phyloP scores from a whole-genome alignment of 2,113 vertebrate genomes.

The Euleptes europaea region DNA sequence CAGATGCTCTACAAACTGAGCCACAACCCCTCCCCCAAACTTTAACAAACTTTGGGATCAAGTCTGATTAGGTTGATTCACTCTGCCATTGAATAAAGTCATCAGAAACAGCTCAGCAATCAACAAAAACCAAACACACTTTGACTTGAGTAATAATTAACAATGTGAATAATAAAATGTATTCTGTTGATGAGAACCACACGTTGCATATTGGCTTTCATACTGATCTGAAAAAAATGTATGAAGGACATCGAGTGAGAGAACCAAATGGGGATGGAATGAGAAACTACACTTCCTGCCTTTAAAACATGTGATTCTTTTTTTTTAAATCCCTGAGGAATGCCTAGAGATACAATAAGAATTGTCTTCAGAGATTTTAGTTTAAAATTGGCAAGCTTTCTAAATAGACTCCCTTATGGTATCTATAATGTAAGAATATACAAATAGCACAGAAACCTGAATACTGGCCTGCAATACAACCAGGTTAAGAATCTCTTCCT shows the following conservation, averaged over 20 bases:
- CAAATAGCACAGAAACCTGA: neutral
- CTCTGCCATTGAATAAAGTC: neutral
- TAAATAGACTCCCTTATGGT: neutral
- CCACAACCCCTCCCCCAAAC: too few species aligned
- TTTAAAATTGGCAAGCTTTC: neutral
- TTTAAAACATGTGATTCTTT: neutral
- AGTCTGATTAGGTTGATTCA: neutral
- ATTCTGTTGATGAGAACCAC: neutral
- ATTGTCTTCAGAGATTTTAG: neutral
- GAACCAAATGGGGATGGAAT: neutral
- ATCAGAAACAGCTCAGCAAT: neutral
- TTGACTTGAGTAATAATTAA: neutral
- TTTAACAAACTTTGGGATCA: neutral
- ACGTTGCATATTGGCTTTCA: neutral
- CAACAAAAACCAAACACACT: neutral
- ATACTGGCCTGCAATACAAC: neutral
- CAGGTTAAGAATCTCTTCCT: slow-evolving; percentile 4
- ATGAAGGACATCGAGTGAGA: neutral
- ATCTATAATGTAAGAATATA: neutral
- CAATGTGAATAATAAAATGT: neutral
- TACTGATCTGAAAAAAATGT: neutral
- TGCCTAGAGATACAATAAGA: neutral
- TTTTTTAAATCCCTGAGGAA: neutral
- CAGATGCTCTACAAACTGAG: too few species aligned
- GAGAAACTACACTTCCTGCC: neutral